Conservation (phyloP, 30 jellyfish, hydroid and myxozoan species). For the Hydra vulgaris region DNA sequence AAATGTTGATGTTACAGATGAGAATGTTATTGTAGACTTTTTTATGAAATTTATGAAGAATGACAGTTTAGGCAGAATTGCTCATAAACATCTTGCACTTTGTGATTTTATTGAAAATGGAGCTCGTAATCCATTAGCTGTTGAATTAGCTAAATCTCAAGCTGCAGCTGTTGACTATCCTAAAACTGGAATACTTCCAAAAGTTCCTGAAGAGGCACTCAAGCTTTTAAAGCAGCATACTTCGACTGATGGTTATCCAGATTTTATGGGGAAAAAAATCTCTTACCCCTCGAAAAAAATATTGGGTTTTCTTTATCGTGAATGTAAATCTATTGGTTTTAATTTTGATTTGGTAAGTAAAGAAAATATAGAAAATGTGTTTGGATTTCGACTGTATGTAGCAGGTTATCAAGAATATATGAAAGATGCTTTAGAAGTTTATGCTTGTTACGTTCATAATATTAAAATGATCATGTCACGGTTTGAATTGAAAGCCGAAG, state of each 20-base stretch:
- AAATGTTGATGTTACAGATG: slow-evolving; percentile 20
- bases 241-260: slow-evolving; percentile 68
- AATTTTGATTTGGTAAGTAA: slow-evolving; percentile 40
- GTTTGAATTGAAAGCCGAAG: slow-evolving; percentile 39
- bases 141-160: slow-evolving; percentile 54
- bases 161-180: slow-evolving; percentile 81
- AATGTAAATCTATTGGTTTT: slow-evolving; percentile 51
- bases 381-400: slow-evolving; percentile 33
- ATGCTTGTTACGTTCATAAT: slow-evolving; percentile 15
- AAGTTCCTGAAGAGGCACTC: slow-evolving; percentile 43
- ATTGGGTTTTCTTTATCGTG: slow-evolving; percentile 51
- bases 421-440: slow-evolving; percentile 46
- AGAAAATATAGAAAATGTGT: slow-evolving; percentile 18
- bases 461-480: slow-evolving; percentile 39
- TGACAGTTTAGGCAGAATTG: slow-evolving; percentile 66
- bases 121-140: slow-evolving; percentile 64
- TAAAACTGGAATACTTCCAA: slow-evolving; percentile 63
- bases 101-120: slow-evolving; percentile 51
- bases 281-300: slow-evolving; percentile 44
- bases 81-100: slow-evolving; percentile 53
- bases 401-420: slow-evolving; percentile 38
- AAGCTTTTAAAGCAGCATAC: slow-evolving; percentile 1
- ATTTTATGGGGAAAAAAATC: slow-evolving; percentile 57
- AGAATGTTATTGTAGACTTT: slow-evolving; percentile 29
- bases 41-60: slow-evolving; percentile 26